Evolutionary conservation across 2,888 invertebrate genomes (phyloP).

Genomic region (Hypena proboscidalis): DNA sequence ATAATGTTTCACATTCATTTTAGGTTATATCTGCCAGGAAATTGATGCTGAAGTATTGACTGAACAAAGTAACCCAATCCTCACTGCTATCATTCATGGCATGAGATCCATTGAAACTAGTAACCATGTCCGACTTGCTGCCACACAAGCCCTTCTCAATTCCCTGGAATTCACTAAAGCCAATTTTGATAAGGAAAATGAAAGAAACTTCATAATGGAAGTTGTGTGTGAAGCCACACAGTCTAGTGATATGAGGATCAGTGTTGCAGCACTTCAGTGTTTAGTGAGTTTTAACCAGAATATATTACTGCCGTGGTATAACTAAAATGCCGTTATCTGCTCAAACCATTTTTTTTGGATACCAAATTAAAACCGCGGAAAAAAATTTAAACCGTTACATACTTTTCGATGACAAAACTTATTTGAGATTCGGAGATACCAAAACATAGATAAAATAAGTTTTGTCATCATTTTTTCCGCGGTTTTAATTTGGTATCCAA

Average conservation of each 20-base stretch:
- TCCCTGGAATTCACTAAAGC: conserved; percentile 99
- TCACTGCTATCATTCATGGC: conserved; percentile 99
- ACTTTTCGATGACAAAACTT: no score
- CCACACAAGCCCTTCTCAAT: conserved; percentile 98
- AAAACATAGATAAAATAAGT: no score
- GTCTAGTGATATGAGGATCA: conserved; percentile 94
- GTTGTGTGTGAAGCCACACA: conserved; percentile 99
- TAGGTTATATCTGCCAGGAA: conserved; percentile 97
- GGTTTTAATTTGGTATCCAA: no score
- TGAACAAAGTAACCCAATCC: conserved; percentile 96
- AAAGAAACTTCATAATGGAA: conserved; percentile 99
- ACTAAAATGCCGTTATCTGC: no score
- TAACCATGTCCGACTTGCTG: conserved; percentile 97
- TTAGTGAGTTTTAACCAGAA: conserved; percentile 86
- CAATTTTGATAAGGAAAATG: conserved; percentile 98
- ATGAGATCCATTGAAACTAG: conserved; percentile 98
- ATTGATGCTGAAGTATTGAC: conserved; percentile 97
- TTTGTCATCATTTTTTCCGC: no score
- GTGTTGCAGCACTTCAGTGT: conserved; percentile 98
- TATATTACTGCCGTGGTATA: no score
- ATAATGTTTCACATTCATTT: no score
- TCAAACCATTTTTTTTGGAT: no score
- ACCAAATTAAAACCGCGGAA: no score
- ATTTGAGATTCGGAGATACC: no score
- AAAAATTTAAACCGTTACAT: no score